Percentiles rank a stretch among this genome's conserved stretches.
Conservation (phyloP, 1,140 invertebrate species). For the Amyelois transitella region DNA sequence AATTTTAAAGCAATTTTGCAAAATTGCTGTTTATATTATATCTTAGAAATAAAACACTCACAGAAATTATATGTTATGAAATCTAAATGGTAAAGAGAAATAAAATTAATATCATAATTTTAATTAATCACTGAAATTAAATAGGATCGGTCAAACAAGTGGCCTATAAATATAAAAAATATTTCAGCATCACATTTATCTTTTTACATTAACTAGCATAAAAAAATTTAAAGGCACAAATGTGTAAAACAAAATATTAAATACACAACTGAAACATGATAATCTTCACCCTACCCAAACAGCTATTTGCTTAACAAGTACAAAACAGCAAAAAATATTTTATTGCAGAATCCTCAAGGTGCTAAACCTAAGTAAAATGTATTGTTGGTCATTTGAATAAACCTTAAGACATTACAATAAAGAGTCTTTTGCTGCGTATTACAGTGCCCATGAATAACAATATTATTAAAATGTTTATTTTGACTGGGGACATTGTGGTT, state of each 20-base stretch:
- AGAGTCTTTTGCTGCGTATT: no score
- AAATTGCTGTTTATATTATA: no score
- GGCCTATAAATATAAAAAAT: neutral
- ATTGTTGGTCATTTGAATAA: no score
- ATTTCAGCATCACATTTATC: neutral
- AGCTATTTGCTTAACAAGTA: neutral
- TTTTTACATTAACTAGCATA: neutral
- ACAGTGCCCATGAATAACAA: no score
- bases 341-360: no score
- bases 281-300: neutral
- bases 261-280: neutral
- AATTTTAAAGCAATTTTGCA: no score
- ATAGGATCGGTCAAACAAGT: neutral
- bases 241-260: neutral
- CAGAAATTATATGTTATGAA: no score
- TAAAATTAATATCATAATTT: neutral
- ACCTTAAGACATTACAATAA: no score
- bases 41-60: no score
- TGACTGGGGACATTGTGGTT: conserved; percentile 9
- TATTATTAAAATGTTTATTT: neutral
- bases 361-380: no score
- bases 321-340: no score
- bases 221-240: neutral
- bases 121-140: neutral
- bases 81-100: neutral